A percentile compares a stretch with the other conserved stretches of the same genome.
These are phyloP conservation scores for Epinotia ramella DNA, from an alignment of 2,888 invertebrate species.

Conservation along the genomic window DNA sequence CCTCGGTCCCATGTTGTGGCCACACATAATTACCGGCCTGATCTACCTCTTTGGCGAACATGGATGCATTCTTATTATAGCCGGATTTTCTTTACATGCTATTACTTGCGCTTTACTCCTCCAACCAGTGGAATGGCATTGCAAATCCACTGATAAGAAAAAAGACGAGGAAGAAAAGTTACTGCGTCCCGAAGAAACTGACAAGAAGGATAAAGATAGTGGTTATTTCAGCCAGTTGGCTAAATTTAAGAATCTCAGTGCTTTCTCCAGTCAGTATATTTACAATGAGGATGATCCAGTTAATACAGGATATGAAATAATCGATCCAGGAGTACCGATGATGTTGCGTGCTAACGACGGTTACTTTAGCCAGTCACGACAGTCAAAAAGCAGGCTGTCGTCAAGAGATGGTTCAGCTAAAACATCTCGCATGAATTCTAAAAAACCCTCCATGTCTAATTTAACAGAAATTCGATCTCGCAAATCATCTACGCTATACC, in stretches of 20 bases:
- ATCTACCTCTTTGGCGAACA: constrained; percentile 86
- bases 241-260: constrained; percentile 75
- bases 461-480: constrained; percentile 75
- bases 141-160: constrained; percentile 72
- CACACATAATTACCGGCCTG: constrained; percentile 88
- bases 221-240: constrained; percentile 75
- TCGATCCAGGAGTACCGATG: constrained; percentile 88
- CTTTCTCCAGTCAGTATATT: constrained; percentile 87
- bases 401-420: constrained; percentile 76
- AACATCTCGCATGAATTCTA: constrained; percentile 77
- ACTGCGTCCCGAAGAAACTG: constrained; percentile 51
- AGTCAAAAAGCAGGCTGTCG: constrained; percentile 73
- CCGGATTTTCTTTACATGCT: constrained; percentile 88
- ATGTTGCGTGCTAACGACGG: constrained; percentile 87
- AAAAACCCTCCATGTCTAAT: constrained; percentile 80
- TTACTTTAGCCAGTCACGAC: constrained; percentile 84
- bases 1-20: constrained; percentile 90
- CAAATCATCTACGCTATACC: constrained; percentile 77
- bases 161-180: constrained; percentile 64
- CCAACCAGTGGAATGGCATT: constrained; percentile 91
- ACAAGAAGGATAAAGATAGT: constrained; percentile 66
- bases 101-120: constrained; percentile 88
- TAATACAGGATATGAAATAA: constrained; percentile 87
- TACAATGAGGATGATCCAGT: constrained; percentile 87
- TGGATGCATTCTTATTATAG: constrained; percentile 88